Percentiles rank a stretch among this genome's conserved stretches.
These are phyloP conservation scores for Mactromeris polynyma DNA, from an alignment of 2,888 invertebrate species.

Conservation along the genomic window DNA sequence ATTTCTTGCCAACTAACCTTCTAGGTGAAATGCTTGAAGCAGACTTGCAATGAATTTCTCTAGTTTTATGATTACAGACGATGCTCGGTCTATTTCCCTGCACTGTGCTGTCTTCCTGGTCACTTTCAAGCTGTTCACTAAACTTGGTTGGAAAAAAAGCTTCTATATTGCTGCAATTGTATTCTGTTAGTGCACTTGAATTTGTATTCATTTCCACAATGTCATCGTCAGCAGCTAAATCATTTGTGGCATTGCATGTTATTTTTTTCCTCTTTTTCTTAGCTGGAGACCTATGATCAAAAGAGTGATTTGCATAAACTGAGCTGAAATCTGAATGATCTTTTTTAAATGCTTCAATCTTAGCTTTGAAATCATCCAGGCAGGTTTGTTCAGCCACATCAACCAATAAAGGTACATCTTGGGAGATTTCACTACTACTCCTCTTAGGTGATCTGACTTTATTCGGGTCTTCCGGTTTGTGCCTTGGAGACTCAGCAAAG, in stretches of 20 bases:
- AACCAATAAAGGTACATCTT: constrained; percentile 44
- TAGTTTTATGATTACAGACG: background rate
- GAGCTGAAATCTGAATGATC: constrained; percentile 26
- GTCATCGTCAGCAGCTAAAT: background rate
- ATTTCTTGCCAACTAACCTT: background rate
- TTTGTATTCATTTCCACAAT: background rate
- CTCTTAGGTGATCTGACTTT: constrained; percentile 63
- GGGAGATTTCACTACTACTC: constrained; percentile 42
- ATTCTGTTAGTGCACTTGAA: constrained; percentile 32
- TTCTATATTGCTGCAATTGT: background rate
- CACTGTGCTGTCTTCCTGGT: background rate
- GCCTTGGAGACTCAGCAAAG: constrained; percentile 56
- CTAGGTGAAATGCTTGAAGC: background rate
- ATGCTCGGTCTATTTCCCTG: background rate
- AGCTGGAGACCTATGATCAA: constrained; percentile 54
- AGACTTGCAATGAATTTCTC: background rate
- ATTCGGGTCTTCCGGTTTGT: background rate
- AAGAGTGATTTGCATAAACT: background rate
- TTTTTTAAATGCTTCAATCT: constrained; percentile 49
- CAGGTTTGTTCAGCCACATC: constrained; percentile 46
- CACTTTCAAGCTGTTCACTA: background rate
- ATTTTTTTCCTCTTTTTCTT: constrained; percentile 60
- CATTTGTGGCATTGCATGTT: background rate
- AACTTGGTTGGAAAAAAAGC: constrained; percentile 8
- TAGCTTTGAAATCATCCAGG: constrained; percentile 45